These are phyloP conservation scores for Sminthurides bifidus DNA, from an alignment of 1,140 invertebrate genomes.

Conservation along the genomic window DNA sequence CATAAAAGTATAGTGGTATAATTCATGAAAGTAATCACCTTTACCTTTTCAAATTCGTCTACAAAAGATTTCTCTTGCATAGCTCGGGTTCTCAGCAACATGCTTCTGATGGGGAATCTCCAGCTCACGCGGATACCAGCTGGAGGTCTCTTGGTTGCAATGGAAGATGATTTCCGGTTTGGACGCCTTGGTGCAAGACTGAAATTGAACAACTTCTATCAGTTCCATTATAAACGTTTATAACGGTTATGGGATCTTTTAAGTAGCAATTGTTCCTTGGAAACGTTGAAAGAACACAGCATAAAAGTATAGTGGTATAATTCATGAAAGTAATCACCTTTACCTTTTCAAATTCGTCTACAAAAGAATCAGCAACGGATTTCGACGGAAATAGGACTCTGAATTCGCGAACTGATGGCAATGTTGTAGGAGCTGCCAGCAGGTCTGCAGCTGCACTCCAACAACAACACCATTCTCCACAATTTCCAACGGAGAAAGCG, in stretches of 20 bases:
- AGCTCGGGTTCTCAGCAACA: too few species aligned
- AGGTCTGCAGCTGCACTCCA: constrained; percentile 5
- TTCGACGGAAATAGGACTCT: not conserved
- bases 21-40: not conserved
- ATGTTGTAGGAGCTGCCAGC: not conserved
- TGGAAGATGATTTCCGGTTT: constrained; percentile 1
- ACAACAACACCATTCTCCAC: not conserved
- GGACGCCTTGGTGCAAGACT: constrained; percentile 3
- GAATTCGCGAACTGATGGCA: constrained; percentile 1
- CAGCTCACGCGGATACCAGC: too few species aligned
- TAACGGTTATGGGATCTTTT: not conserved
- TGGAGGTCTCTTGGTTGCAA: not conserved
- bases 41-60: constrained; percentile 1
- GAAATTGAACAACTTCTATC: not conserved
- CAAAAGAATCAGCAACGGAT: not conserved
- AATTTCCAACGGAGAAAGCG: not conserved
- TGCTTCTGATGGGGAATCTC: too few species aligned
- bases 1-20: not conserved
- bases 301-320: not conserved
- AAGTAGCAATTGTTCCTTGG: too few species aligned
- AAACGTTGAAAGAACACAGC: too few species aligned
- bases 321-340: not conserved
- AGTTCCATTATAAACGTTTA: not conserved
- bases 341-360: constrained; percentile 1
- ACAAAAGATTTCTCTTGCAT: too few species aligned